These are phyloP conservation scores for Pyrrhia umbra DNA, from an alignment of 2,888 invertebrate genomes.

Conservation along the genomic window DNA sequence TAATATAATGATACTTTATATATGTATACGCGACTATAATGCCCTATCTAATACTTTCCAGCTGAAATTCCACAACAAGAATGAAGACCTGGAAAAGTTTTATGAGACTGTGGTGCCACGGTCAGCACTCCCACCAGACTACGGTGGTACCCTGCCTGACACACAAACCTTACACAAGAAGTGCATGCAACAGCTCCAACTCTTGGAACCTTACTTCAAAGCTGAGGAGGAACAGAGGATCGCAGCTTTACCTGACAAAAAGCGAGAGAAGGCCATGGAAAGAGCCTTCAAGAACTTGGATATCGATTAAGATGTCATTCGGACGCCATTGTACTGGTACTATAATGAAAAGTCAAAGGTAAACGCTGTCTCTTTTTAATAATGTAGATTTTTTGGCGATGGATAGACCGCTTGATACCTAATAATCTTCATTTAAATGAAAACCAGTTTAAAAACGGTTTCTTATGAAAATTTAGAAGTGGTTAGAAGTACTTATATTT, in stretches of 20 bases:
- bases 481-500: no score
- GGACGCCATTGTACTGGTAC: constrained; percentile 23
- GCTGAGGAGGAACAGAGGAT: constrained; percentile 84
- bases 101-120: constrained; percentile 89
- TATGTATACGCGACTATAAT: neutral
- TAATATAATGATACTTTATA: neutral
- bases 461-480: no score
- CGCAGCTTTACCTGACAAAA: constrained; percentile 82
- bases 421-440: constrained; percentile 19
- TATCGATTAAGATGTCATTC: constrained; percentile 88
- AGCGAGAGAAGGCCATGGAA: constrained; percentile 90
- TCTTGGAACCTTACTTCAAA: constrained; percentile 80
- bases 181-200: constrained; percentile 79
- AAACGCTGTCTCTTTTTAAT: constrained; percentile 20
- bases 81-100: constrained; percentile 89
- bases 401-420: constrained; percentile 11
- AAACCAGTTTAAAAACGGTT: constrained; percentile 12
- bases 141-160: constrained; percentile 90
- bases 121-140: constrained; percentile 90
- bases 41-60: constrained; percentile 72
- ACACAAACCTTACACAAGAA: constrained; percentile 83
- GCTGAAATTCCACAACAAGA: constrained; percentile 91
- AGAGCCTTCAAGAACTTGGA: constrained; percentile 93
- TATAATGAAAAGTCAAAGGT: constrained; percentile 40
- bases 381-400: constrained; percentile 28